Evolutionary conservation across 2,888 invertebrate genomes (phyloP).

Genomic region (Tortrix viridana): DNA sequence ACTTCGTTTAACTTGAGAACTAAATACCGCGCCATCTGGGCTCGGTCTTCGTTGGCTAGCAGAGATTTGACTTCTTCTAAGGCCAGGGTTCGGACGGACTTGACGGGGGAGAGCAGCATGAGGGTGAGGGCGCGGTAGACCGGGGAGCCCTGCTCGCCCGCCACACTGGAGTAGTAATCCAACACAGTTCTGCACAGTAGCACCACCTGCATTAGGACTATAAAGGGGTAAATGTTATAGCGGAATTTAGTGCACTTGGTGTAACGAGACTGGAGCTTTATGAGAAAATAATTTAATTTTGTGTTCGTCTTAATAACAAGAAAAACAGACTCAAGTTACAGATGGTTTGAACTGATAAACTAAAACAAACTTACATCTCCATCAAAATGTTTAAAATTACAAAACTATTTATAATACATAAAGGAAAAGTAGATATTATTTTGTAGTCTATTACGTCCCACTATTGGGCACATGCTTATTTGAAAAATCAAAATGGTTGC

Average conservation of each 20-base stretch:
- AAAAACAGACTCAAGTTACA: too few species aligned
- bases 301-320: too few species aligned
- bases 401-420: too few species aligned
- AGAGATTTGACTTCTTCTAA: conserved; percentile 85
- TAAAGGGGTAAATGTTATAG: conserved; percentile 70
- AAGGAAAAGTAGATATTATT: too few species aligned
- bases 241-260: conserved; percentile 49
- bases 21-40: conserved; percentile 85
- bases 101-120: conserved; percentile 86
- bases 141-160: conserved; percentile 87
- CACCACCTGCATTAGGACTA: conserved; percentile 87
- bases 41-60: conserved; percentile 84
- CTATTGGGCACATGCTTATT: too few species aligned
- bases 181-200: conserved; percentile 89
- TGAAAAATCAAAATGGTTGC: too few species aligned
- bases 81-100: conserved; percentile 86
- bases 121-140: conserved; percentile 89
- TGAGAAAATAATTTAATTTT: background rate
- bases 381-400: too few species aligned
- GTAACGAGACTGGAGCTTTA: conserved; percentile 55
- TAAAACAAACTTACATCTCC: too few species aligned
- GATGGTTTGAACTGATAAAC: too few species aligned
- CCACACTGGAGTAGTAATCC: conserved; percentile 87
- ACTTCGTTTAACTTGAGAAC: conserved; percentile 87
- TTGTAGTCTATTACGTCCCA: too few species aligned